Percentiles rank a stretch among this genome's conserved stretches.
These are phyloP conservation scores for Lophura nycthemera DNA, from an alignment of 2,113 vertebrate species.

Conservation along the genomic window DNA sequence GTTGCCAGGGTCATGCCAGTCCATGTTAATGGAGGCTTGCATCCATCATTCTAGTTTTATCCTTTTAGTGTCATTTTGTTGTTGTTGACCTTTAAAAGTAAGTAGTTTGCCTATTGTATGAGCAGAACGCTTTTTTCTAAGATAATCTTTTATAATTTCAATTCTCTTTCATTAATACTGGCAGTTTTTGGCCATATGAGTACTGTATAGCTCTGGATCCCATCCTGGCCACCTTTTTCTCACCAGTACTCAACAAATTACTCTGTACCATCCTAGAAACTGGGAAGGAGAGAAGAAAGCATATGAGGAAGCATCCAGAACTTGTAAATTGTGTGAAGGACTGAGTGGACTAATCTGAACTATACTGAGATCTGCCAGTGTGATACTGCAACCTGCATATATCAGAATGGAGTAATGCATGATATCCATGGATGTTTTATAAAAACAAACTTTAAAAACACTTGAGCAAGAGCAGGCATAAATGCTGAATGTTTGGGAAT, in stretches of 20 bases:
- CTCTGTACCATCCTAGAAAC: neutral
- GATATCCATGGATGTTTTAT: neutral
- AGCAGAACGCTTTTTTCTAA: neutral
- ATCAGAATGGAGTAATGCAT: neutral
- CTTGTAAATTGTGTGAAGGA: neutral
- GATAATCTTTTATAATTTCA: neutral
- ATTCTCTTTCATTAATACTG: neutral
- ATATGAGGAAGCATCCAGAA: neutral
- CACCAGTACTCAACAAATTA: neutral
- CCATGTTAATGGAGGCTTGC: neutral
- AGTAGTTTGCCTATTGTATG: neutral
- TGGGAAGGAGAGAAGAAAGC: neutral
- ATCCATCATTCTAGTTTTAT: conserved; percentile 10
- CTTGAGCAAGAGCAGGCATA: neutral
- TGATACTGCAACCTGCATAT: neutral
- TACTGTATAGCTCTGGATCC: neutral
- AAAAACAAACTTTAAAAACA: too few species aligned
- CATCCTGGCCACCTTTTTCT: neutral
- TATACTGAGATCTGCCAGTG: neutral
- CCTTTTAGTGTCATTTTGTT: neutral
- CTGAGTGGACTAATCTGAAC: neutral
- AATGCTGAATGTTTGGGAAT: neutral
- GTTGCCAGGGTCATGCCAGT: conserved; percentile 13
- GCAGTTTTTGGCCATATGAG: neutral
- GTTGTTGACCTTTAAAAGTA: neutral